phyloP scores from a whole-genome alignment of 2,797 vertebrate genomes.

The Cyprinodon diabolis region DNA sequence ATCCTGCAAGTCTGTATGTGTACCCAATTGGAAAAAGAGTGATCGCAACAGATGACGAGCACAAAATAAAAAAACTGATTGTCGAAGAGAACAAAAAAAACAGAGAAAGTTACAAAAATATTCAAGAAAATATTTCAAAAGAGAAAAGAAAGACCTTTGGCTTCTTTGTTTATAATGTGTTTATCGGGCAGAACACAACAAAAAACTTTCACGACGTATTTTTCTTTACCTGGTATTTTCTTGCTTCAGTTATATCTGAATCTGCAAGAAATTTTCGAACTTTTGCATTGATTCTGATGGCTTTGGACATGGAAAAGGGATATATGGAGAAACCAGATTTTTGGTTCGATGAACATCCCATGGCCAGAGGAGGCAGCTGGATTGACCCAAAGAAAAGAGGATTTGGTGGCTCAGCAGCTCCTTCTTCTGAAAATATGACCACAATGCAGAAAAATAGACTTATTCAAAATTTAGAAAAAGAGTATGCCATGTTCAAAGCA shows the following conservation, averaged over 20 bases:
- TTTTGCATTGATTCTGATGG: slow-evolving; percentile 46
- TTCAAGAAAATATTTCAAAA: accelerated
- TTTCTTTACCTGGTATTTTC: slow-evolving; percentile 37
- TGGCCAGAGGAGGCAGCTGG: slow-evolving; percentile 37
- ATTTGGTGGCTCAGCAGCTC: slow-evolving; percentile 37
- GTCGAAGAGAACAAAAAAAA: background rate
- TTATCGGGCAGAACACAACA: background rate
- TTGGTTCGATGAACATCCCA: slow-evolving; percentile 32
- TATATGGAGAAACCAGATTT: background rate
- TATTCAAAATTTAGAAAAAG: background rate
- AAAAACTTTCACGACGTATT: accelerated
- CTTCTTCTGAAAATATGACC: too few relatives aligned
- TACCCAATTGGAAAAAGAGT: slow-evolving; percentile 41
- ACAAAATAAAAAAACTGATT: accelerated
- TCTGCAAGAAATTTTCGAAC: slow-evolving; percentile 59
- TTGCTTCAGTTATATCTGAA: slow-evolving; percentile 50
- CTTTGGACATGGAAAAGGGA: slow-evolving; percentile 1
- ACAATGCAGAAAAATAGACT: background rate
- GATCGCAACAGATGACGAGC: background rate
- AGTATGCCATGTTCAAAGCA: background rate
- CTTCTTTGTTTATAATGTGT: slow-evolving; percentile 9
- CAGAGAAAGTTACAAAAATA: accelerated
- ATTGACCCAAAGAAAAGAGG: slow-evolving; percentile 34
- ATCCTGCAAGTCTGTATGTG: background rate
- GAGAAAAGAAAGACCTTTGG: background rate